Evolutionary conservation across 2,113 vertebrate genomes (phyloP).

Genomic region (Petromus typicus): DNA sequence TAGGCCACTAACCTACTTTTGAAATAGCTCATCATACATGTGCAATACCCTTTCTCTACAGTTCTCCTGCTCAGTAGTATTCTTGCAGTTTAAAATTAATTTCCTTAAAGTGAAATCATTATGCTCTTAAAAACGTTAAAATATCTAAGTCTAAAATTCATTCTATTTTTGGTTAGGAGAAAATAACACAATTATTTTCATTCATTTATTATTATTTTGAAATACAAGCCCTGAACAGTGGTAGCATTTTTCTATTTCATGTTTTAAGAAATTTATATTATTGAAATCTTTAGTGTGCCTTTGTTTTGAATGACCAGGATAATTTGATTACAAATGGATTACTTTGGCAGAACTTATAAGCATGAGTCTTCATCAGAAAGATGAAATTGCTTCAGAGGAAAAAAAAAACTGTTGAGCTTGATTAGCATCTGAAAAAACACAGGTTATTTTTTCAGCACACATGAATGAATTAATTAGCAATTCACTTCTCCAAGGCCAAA

Average conservation of each 20-base stretch:
- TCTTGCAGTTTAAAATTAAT: not conserved
- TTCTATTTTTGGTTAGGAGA: not conserved
- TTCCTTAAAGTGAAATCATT: not conserved
- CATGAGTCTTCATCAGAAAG: not conserved
- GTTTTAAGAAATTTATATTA: slow-evolving; percentile 6
- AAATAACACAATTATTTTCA: not conserved
- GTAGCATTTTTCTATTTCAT: not conserved
- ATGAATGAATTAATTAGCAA: not conserved
- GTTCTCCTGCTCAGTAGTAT: too few species aligned
- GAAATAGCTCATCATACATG: not conserved
- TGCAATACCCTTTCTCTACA: not conserved
- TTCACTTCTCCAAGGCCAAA: not conserved
- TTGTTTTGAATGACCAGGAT: slow-evolving; percentile 4
- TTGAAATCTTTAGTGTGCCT: not conserved
- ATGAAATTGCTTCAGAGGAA: not conserved
- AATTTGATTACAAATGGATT: not conserved
- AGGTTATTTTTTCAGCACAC: not conserved
- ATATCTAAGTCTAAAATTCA: not conserved
- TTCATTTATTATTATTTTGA: not conserved
- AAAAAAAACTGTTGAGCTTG: not conserved
- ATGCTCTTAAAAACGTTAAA: not conserved
- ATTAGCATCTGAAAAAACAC: not conserved
- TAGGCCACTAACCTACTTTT: not conserved
- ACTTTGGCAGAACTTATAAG: not conserved
- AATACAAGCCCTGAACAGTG: not conserved